Base-by-base conservation (phyloP, 2,113 vertebrate genomes). In the Solenodon paradoxus region DNA sequence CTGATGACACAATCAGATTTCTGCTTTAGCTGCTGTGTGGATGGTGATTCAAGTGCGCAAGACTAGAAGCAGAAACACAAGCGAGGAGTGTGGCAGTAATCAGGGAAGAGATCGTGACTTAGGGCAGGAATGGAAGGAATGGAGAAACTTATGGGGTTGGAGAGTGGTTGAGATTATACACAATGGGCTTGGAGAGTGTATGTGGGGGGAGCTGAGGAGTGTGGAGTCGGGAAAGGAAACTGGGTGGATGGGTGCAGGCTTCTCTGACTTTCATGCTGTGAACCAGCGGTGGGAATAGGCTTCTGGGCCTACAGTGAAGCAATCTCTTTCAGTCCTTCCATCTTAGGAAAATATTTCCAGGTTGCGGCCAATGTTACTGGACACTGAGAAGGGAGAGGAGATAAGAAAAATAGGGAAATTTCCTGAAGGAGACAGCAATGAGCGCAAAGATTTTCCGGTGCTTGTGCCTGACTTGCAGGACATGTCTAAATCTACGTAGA, bases 1-100 rank as follows among this genome's bases (percentile, higher is more conserved):
- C 86, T 89, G 86, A 92, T 71, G 89, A 86, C 40, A 55, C 63
- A 38, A 17, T 92, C 66, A 30, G 86, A 88, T 89, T 95, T 94
- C 89, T 85, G 63, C 63, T 47, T 74, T 93, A 63, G 57, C 51
- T 87, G 89, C 69, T 59, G 0, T 2, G 38, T 49, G 87, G 86
- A 80, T 51, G 63, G 1, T 89, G 92, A 95, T 96, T 83, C 22
- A 83, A 79, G 78, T 8, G 75, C 93, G 63, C 86, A 95, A 79
- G 82, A 13, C 24, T 30, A 15, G 74, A 55, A 40, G 45, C 61
- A 30, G 72, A 55, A 77, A 89, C 78, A 64, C 53, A 47, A n/a
- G 72, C 74, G 42, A 40, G 63, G 68, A 9, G 45, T 35, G 68
- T 63, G 81, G 30, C 57, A 57, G 32, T 45, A 7, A 42, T 74